Evolutionary conservation across 2,888 invertebrate species (phyloP), one percentile per base, ranked within the genome.

Genomic region (Rotaria sp.): DNA sequence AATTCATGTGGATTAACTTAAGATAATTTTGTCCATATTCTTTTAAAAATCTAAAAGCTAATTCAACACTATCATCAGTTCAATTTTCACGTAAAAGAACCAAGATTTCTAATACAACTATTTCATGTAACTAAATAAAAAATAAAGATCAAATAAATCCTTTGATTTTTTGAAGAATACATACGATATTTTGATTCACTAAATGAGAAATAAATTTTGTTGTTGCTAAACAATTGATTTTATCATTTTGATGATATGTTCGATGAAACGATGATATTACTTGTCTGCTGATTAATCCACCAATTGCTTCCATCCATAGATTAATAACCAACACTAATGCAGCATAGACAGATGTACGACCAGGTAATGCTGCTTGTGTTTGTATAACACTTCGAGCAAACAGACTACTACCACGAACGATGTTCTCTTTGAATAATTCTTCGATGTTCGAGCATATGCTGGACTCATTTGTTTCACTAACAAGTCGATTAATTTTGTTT

Each of bases 1-100:
- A 93, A 91, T 74, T 93, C 94, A 88, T 93, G 92, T 4, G 94
- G 93, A 0, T 94, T 93, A 0, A 95, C 94, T 91, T 97, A 96
- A 0, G 95, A 95, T 84, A 99, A 92, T 97, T 97, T 92, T 95
- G 95, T 1, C 99, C 99, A 91, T 95, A 95, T 91, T 99, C 98
- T 91, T 97, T 98, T 21, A 99, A 92, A 90, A 99, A 96, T 2
- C 96, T 94, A 88, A 99, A 95, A 0, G 97, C 95, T 2, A 99
- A 96, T 92, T 99, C 99, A 0, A 99, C 96, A 0, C 97, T 97
- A 92, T 98, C 97, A 92, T 98, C 96, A n/a, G n/a, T n/a, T n/a
- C n/a, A n/a, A n/a, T n/a, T n/a, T n/a, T n/a, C n/a, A n/a, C n/a
- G n/a, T n/a, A n/a, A n/a, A n/a, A n/a, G n/a, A n/a, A n/a, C n/a